Evolutionary conservation across 2,113 vertebrate genomes (phyloP).

Genomic region (Takifugu bimaculatus): DNA sequence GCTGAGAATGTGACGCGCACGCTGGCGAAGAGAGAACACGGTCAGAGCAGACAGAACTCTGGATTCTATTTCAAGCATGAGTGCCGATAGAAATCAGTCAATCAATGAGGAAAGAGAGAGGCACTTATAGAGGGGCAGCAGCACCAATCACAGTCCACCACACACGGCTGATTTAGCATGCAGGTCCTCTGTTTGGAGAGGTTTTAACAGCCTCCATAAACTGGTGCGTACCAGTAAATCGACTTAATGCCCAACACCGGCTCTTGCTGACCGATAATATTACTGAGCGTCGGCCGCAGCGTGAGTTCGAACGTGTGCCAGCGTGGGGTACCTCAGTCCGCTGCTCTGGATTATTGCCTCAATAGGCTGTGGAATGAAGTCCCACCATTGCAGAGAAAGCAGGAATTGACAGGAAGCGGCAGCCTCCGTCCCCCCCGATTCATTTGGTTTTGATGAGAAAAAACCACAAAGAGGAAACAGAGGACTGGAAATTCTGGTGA

Average conservation of each 20-base stretch:
- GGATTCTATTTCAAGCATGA: constrained; percentile 72
- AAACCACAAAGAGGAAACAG: constrained; percentile 34
- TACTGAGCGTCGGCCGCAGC: constrained; percentile 39
- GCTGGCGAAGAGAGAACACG: constrained; percentile 19
- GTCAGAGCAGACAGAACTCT: constrained; percentile 35
- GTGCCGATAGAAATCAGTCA: constrained; percentile 60
- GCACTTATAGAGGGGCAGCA: constrained; percentile 33
- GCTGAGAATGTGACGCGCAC: constrained; percentile 6
- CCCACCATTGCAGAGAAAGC: constrained; percentile 41
- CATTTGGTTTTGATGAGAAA: constrained; percentile 26
- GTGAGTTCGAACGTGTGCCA: constrained; percentile 14
- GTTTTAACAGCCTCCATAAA: constrained; percentile 46
- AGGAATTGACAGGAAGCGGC: constrained; percentile 38
- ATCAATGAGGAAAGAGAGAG: constrained; percentile 56
- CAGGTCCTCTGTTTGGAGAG: constrained; percentile 46
- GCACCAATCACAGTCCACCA: constrained; percentile 32
- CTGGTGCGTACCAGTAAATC: constrained; percentile 52
- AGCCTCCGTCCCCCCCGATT: constrained; percentile 4
- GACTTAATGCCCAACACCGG: constrained; percentile 43
- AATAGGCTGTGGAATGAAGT: constrained; percentile 59
- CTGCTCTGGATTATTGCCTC: constrained; percentile 56
- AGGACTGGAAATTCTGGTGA: background rate
- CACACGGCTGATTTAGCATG: constrained; percentile 32
- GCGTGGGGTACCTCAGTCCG: constrained; percentile 24
- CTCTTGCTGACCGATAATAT: constrained; percentile 46